Percentiles rank a stretch among this genome's conserved stretches.
These are phyloP conservation scores for Turritopsis dohrnii DNA, from an alignment of 30 jellyfish, hydroid and myxozoan species.

Conservation along the genomic window DNA sequence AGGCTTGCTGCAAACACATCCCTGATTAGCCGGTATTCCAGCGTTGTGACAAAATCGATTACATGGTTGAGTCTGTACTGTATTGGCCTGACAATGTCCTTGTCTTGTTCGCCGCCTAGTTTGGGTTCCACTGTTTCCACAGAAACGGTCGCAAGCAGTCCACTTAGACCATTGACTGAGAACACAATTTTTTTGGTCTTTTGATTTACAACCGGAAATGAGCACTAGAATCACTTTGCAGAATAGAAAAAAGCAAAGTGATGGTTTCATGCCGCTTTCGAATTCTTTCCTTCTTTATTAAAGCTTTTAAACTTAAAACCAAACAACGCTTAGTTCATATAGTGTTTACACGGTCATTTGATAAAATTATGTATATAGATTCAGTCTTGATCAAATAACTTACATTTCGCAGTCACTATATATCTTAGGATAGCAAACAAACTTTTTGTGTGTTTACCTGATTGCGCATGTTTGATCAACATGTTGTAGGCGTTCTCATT, in stretches of 20 bases:
- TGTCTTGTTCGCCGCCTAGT: not conserved
- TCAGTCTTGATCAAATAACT: not conserved
- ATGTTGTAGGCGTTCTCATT: not conserved
- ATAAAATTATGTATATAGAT: not conserved
- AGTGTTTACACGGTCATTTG: not conserved
- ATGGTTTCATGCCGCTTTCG: not conserved
- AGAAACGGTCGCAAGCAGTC: constrained; percentile 26
- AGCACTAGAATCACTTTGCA: not conserved
- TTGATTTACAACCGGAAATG: not conserved
- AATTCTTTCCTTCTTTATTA: not conserved
- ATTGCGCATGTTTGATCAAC: not conserved
- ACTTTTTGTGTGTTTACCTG: too few relatives aligned
- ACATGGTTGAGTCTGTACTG: not conserved
- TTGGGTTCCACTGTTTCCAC: constrained; percentile 22
- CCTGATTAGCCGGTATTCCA: not conserved
- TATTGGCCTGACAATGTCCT: not conserved
- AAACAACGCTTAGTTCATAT: too few relatives aligned
- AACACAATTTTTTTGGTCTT: not conserved
- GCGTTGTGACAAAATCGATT: constrained; percentile 24
- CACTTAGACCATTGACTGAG: constrained; percentile 19
- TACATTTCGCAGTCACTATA: not conserved
- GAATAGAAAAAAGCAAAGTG: not conserved
- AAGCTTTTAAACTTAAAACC: too few relatives aligned
- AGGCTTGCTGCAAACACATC: constrained; percentile 23
- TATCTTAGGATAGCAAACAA: not conserved